Conservation (phyloP, 2,113 vertebrate genomes). For the Pangasianodon gigas region DNA sequence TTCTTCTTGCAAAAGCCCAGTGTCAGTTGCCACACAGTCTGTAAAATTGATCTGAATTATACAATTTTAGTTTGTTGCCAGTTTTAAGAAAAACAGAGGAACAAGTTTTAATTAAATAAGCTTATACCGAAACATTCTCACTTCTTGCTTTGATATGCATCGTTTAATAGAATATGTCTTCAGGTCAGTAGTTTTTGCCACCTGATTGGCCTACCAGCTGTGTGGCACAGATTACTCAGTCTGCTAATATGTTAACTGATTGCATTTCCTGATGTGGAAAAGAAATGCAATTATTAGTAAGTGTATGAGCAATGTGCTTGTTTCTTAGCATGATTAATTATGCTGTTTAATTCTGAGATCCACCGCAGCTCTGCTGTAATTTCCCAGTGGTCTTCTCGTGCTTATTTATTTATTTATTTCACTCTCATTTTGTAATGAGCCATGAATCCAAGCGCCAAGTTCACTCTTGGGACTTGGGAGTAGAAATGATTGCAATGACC, state of each 20-base stretch:
- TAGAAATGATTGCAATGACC: slow-evolving; percentile 64
- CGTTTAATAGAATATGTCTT: slow-evolving; percentile 16
- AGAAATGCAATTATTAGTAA: slow-evolving; percentile 76
- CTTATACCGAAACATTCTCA: slow-evolving; percentile 2
- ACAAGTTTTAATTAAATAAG: slow-evolving; percentile 27
- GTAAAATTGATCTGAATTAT: background rate
- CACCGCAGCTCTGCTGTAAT: slow-evolving; percentile 75
- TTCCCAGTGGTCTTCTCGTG: slow-evolving; percentile 75
- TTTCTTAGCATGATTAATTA: slow-evolving; percentile 81
- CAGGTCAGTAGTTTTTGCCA: slow-evolving; percentile 64
- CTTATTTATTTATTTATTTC: slow-evolving; percentile 65
- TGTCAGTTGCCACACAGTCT: background rate
- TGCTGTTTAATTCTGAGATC: slow-evolving; percentile 80
- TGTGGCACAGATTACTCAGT: slow-evolving; percentile 59
- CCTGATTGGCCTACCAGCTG: slow-evolving; percentile 58
- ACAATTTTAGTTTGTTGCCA: background rate
- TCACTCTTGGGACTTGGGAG: slow-evolving; percentile 65
- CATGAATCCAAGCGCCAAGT: slow-evolving; percentile 68
- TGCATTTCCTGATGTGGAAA: slow-evolving; percentile 74
- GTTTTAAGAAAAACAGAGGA: slow-evolving; percentile 5
- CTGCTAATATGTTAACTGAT: slow-evolving; percentile 68
- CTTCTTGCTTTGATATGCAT: slow-evolving; percentile 9
- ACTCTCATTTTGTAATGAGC: slow-evolving; percentile 74
- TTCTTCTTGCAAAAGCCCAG: background rate
- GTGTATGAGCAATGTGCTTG: slow-evolving; percentile 76